Base-by-base conservation (phyloP, 2,888 invertebrate species). In the Ypsolopha scabrella region DNA sequence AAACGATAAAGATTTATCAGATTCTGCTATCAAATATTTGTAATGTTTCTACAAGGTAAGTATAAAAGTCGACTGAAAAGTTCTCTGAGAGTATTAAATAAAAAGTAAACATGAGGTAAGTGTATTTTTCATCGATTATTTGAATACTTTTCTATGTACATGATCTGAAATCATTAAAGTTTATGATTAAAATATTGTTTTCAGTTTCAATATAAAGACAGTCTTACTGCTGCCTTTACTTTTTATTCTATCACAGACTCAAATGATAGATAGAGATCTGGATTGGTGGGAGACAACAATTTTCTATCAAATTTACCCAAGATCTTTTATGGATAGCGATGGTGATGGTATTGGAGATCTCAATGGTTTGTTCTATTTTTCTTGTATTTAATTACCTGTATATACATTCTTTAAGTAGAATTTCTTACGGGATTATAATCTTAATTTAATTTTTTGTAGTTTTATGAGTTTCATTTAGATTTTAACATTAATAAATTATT, bases 291-390 rank as follows among this genome's bases (percentile, higher is more conserved):
- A 93, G 62, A 90, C 90, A 8, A 89, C 91, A 1, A 88, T 91
- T 10, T 89, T 94, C 62, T 96, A 96, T 74, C 94, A 95, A 70
- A 91, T 94, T 49, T 93, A 93, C 67, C 92, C 94, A 0, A 88
- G 92, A 59, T 93, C 94, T 6, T 96, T 94, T 75, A 89, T 89
- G 72, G 96, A 97, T 68, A 90, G 91, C 52, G 76, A 93, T 65
- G 91, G 90, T 1, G 93, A 94, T 74, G 95, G 95, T 0, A 80
- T 93, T 13, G 90, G 90, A 1, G 90, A 90, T 64, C 59, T 90
- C 1, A 86, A 82, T 57, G 90, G 90, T 87, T 69, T 57, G 54
- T 13, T 48, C 7, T 53, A 11, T 49, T 24, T 4, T 24, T 24
- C 45, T 11, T 48, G 46, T 34, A 38, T 14, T 51, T 48, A 11